phyloP scores from a whole-genome alignment of 2,797 vertebrate species.

The Sebastiscus tertius region DNA sequence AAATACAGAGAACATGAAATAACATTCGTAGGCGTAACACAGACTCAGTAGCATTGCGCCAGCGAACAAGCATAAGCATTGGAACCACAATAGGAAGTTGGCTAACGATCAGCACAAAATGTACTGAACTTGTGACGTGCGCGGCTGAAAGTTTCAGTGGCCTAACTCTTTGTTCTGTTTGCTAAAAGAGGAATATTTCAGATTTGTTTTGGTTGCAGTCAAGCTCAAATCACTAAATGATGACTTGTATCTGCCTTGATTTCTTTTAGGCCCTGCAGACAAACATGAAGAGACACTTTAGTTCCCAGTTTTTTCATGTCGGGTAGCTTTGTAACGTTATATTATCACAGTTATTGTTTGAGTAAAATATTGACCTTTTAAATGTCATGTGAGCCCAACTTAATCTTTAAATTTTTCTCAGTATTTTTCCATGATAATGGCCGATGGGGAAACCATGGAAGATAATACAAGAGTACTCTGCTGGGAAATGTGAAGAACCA shows the following conservation, averaged over 20 bases:
- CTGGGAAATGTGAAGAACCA: conserved; percentile 58
- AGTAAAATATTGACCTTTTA: conserved; percentile 20
- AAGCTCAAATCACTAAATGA: background rate
- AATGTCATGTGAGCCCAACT: conserved; percentile 4
- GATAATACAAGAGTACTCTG: conserved; percentile 19
- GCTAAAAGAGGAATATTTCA: background rate
- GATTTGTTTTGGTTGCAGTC: background rate
- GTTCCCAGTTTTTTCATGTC: background rate
- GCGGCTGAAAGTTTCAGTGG: background rate
- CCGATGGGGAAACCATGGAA: conserved; percentile 31
- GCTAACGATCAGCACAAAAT: background rate
- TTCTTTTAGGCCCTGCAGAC: background rate
- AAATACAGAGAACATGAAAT: background rate
- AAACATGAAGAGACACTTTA: background rate
- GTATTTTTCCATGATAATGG: conserved; percentile 32
- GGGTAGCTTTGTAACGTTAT: background rate
- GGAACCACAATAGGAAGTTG: background rate
- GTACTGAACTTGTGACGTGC: background rate
- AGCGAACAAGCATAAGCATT: background rate
- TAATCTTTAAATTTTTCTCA: background rate
- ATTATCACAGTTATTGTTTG: background rate
- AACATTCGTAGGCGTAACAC: background rate
- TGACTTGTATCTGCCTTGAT: background rate
- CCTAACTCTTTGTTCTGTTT: background rate
- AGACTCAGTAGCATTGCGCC: background rate